These are phyloP conservation scores for Saturnia pavonia DNA, from an alignment of 2,888 invertebrate species.

Conservation along the genomic window DNA sequence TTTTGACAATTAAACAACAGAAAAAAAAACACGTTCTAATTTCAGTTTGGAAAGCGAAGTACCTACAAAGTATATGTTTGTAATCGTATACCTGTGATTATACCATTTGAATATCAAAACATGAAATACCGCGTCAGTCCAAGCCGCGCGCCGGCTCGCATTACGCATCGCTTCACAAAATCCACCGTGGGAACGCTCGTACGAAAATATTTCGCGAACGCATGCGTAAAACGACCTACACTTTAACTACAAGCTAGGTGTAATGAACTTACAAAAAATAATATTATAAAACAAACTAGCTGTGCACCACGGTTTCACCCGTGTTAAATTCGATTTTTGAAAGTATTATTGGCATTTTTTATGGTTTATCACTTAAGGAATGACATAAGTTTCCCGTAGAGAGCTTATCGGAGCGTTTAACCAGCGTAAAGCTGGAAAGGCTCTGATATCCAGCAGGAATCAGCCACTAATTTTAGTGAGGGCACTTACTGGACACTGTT, in stretches of 20 bases:
- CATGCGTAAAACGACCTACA: background rate
- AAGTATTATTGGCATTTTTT: no score
- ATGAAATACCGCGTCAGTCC: background rate
- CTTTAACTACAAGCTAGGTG: background rate
- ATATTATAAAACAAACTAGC: background rate
- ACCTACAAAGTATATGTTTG: background rate
- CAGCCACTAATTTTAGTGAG: no score
- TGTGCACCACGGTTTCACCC: no score
- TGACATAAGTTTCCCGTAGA: no score
- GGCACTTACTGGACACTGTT: no score
- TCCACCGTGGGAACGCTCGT: slow-evolving; percentile 3
- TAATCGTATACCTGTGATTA: background rate
- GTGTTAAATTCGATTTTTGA: no score
- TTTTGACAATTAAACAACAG: background rate
- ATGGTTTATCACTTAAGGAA: no score
- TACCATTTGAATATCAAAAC: background rate
- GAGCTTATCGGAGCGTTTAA: no score
- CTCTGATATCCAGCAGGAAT: no score
- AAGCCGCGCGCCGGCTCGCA: background rate
- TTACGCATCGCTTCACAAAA: background rate
- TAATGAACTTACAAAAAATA: background rate
- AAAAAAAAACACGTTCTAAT: background rate
- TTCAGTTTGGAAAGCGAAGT: background rate
- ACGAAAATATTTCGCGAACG: background rate
- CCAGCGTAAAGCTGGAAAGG: no score